Base-by-base conservation (phyloP, 2,797 vertebrate species). In the Oophaga sylvatica region DNA sequence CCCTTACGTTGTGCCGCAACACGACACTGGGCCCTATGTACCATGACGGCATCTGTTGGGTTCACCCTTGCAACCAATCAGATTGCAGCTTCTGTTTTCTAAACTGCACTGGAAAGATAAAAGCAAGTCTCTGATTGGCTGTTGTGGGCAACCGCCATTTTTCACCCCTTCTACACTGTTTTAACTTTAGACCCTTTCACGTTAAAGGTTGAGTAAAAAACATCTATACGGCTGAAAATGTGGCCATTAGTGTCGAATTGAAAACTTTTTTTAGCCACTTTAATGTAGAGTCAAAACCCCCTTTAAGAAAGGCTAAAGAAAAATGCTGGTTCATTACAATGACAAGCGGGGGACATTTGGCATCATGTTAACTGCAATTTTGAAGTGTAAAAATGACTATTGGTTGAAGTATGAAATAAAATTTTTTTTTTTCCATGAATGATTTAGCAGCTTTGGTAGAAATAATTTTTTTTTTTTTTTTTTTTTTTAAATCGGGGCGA, bases 381-480 rank as follows among this genome's bases (percentile, higher is more conserved):
- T 41, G 59, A 19, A 35, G 31, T 41, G 31, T 41, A 62, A 41
- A 17, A 80, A 41, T 60, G 29, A 26, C 1, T 20, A 48, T 22
- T 80, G 1, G 4, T 15, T 31, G 31, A 22, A 13, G 5, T 65
- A n/a, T 31, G 31, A 35, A 60, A 80, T 35, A 29, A 19, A 29
- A 79, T 4, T 53, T 10, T 3, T 53, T 10, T 3, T 17, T 62
- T 17, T 15, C 19, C n/a, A 22, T 20, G 7, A 63, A n/a, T 26
- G 13, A n/a, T 41, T 45, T n/a, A 81, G 60, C 79, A 65, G 59
- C 79, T 80, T 65, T 45, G 79, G 59, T 45, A 48, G 35, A 81
- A 81, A 65, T 45, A 20, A 60, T 22, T n/a, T 22, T 26, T n/a
- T 81, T 16, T 26, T 0, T 81, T 16, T 26, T 0, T n/a, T 22